Percentiles rank a stretch among this genome's conserved stretches.
Evolutionary conservation across 2,113 vertebrate genomes (phyloP).

Genomic region (Pogona vitticeps): DNA sequence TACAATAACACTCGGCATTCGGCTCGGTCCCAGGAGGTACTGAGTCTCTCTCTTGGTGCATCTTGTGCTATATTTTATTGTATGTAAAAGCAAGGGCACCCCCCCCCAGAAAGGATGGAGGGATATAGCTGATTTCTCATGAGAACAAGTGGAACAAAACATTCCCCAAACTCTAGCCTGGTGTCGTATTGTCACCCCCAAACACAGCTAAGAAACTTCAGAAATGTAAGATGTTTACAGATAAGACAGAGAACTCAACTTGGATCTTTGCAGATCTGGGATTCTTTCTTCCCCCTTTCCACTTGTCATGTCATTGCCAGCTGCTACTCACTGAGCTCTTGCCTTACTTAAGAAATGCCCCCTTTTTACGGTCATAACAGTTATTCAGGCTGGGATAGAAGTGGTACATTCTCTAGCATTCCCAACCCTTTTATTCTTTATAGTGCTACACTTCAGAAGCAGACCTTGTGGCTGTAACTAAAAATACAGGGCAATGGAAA

Average conservation of each 20-base stretch:
- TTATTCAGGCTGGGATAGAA: background rate
- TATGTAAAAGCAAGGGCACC: background rate
- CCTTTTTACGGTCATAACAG: background rate
- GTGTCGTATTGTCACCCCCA: no score
- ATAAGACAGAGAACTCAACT: background rate
- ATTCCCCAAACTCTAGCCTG: no score
- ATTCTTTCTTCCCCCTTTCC: background rate
- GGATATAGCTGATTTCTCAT: background rate
- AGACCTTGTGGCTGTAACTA: no score
- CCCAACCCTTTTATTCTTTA: background rate
- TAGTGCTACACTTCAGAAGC: background rate
- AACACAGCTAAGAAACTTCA: background rate
- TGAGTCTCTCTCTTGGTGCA: background rate
- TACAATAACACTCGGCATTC: background rate
- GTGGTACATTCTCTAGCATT: background rate
- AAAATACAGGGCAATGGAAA: no score
- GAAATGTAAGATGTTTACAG: background rate
- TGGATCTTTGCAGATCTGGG: background rate
- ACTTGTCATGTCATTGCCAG: background rate
- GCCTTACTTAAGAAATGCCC: background rate
- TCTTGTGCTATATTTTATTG: slow-evolving; percentile 3
- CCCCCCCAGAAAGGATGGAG: background rate
- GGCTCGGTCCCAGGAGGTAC: slow-evolving; percentile 6
- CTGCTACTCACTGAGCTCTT: background rate
- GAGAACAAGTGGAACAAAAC: background rate